phyloP scores from a whole-genome alignment of 1,140 invertebrate genomes.

The Planococcus citri region DNA sequence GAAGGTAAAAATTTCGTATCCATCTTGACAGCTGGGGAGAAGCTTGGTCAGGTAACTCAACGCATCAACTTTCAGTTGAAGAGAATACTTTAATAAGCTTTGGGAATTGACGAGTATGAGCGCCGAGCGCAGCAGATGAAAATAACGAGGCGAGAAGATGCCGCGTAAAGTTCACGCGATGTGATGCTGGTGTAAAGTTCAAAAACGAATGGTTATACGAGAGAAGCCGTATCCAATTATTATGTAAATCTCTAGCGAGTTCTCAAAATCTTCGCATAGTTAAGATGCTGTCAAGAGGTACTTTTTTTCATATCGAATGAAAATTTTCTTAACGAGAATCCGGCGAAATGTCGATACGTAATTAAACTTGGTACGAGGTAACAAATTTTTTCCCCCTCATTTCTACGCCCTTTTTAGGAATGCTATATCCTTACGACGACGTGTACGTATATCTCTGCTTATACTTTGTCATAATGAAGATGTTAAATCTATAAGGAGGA shows the following conservation, averaged over 20 bases:
- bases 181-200: not conserved
- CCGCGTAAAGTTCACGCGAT: not conserved
- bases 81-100: not conserved
- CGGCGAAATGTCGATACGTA: not conserved
- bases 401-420: not conserved
- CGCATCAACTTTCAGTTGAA: not conserved
- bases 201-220: not conserved
- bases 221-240: conserved; percentile 6
- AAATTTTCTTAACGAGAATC: not conserved
- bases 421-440: not conserved
- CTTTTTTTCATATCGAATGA: not conserved
- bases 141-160: not conserved
- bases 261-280: conserved; percentile 2
- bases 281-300: not conserved
- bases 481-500: not conserved
- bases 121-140: not conserved
- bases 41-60: not conserved
- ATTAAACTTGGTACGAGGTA: not conserved
- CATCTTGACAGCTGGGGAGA: not conserved
- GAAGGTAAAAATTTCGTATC: no score
- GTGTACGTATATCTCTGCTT: no score
- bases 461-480: not conserved
- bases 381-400: not conserved
- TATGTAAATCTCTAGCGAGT: conserved; percentile 6
- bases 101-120: not conserved